Base-by-base conservation (phyloP, 2,797 vertebrate species). In the Smutsia temminckii region DNA sequence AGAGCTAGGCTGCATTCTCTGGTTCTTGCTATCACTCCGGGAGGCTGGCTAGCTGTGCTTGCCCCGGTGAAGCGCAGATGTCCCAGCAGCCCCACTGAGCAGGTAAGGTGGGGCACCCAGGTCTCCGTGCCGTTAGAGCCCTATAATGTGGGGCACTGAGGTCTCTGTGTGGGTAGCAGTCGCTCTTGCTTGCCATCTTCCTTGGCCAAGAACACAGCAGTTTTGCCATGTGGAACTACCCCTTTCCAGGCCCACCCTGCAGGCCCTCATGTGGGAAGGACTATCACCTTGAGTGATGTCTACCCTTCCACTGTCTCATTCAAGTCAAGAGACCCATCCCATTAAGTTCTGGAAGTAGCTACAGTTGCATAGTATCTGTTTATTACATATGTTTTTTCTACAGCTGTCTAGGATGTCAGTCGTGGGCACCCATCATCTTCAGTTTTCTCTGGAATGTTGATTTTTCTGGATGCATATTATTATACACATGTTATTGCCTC, bases 361-460 rank as follows among this genome's bases (percentile, higher is more conserved):
- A 3, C 7, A 4, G 5, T 40, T 18, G 3, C 3, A 13, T 6
- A 23, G 0, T 8, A 8, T 34, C 3, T 61, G 2, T n/a, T 16
- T 9, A 18, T 66, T 10, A 14, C 2, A 12, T 46, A 9, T 20
- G 29, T 17, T 14, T 37, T 8, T 27, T 14, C 53, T 11, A 4
- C 3, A n/a, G 18, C 1, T 8, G 2, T 16, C 20, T 42, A 25
- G 20, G 53, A 1, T 13, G 29, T 37, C 8, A 46, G 42, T 4
- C 3, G 0, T n/a, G 37, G 23, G 4, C 32, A 5, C 13, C 25
- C 8, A 4, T 14, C 4, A 4, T 53, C 49, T 25, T 78, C 21
- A 9, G 72, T 17, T 32, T 74, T 18, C 51, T 80, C 49, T 29
- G 14, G 8, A 5, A 16, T 0, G 0, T 10, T 13, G 16, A 16